Evolutionary conservation across 2,888 invertebrate genomes (phyloP), one percentile per base, ranked within the genome.

Genomic region (Dinocampus coccinellae): DNA sequence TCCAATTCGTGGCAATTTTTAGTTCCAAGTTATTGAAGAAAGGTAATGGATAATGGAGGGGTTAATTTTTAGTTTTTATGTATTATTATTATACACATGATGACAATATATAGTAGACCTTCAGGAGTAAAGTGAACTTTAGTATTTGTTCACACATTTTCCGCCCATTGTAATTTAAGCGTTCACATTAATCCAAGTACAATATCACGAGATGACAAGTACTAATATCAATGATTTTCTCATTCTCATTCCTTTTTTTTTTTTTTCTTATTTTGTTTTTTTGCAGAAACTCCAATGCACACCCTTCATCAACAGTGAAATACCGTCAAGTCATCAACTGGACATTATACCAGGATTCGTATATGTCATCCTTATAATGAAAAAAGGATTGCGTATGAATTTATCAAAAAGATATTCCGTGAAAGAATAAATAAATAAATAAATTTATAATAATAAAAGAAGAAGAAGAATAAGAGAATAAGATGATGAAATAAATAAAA

Each of bases 131-230:
- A 61, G 53, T 53, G 60, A 70, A 53, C 24, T n/a, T n/a, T n/a
- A 33, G 47, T 36, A 39, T 34, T 20, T 67, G 26, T 36, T 55
- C 47, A 1, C 60, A 26, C 29, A 67, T 42, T 26, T 39, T 70
- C 47, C 29, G 47, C 61, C 33, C 52, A 52, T 68, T 34, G 33
- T 36, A 39, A 60, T 52, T 62, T 71, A 53, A 33, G 53, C 42
- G 61, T 67, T 55, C 20, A 9, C 20, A 7, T 33, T 6, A 60
- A 26, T 9, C 9, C 53, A 52, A 33, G 39, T 36, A 62, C 42
- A 66, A 71, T 71, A 67, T 24, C 29, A n/a, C 29, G 42, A 26
- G 52, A 62, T 71, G 71, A 71, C 71, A 71, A 20, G 62, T 66
- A 22, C 62, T 71, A 71, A 71, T 71, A 62, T 47, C 42, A 11